A percentile compares a stretch with the other conserved stretches of the same genome.
These are phyloP conservation scores for Paradoxurus hermaphroditus DNA, from an alignment of 2,113 vertebrate genomes.

Conservation along the genomic window DNA sequence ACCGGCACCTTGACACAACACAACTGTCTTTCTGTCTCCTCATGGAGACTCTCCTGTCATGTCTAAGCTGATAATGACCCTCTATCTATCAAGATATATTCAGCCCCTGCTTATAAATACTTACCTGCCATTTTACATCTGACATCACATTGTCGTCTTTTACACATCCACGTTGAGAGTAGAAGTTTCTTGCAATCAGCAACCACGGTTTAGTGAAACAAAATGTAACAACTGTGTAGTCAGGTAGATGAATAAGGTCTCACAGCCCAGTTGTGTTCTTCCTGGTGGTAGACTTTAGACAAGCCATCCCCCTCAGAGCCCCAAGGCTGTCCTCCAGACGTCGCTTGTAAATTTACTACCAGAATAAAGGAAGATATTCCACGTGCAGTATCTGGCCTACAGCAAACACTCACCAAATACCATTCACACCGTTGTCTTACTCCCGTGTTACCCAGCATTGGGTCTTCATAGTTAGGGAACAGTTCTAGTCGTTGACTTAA, in stretches of 20 bases:
- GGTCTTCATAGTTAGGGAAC: neutral
- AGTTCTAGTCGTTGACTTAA: constrained; percentile 31
- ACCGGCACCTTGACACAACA: no score
- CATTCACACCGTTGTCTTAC: neutral
- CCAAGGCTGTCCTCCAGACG: fast-evolving
- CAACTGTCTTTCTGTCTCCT: neutral
- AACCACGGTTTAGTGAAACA: neutral
- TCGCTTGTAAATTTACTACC: fast-evolving
- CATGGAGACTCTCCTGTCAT: fast-evolving
- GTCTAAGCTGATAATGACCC: fast-evolving
- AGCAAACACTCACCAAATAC: neutral
- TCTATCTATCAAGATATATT: neutral
- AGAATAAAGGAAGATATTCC: neutral
- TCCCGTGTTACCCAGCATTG: neutral
- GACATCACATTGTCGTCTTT: neutral
- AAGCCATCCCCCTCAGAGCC: neutral
- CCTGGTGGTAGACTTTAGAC: neutral
- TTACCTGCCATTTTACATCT: neutral
- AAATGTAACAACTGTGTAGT: neutral
- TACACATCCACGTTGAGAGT: neutral
- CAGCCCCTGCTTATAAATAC: no score
- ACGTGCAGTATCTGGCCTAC: no score
- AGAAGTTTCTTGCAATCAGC: neutral
- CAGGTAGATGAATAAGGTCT: no score
- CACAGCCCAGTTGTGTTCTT: fast-evolving